Base-by-base conservation (phyloP, 2,888 invertebrate species). In the Acrocyrtus sp. region DNA sequence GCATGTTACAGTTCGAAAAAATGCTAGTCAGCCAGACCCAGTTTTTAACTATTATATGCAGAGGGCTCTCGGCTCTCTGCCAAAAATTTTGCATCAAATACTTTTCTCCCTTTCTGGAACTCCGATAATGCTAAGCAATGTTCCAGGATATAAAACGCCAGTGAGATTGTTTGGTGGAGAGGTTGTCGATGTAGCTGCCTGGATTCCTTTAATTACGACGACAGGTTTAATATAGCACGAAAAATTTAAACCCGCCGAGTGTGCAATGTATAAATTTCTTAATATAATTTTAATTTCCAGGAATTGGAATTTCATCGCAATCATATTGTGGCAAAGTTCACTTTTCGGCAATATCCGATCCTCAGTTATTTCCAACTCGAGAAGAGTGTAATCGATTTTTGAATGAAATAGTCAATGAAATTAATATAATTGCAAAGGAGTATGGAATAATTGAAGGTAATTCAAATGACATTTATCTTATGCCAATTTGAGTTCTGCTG, bases 81-180 rank as follows among this genome's bases (percentile, higher is more conserved):
- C 80, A 34, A 45, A 47, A 1, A 47, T 75, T 19, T 43, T 72
- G 22, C 80, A 80, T 62, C 41, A 58, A 22, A 45, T 73, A 1
- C 48, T 80, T 3, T 73, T 77, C 47, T 26, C 54, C 4, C 58
- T 78, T 24, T 72, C 78, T 4, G 80, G 80, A 47, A 72, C 74
- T 0, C 78, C 80, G 2, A 26, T 77, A 10, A 78, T 80, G 78
- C 43, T 80, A 24, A 75, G 75, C 45, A 80, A 80, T 72, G 75
- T 80, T 21, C 80, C 80, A 1, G 80, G 78, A 1, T 76, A 70
- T 45, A 66, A 63, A 15, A 67, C 75, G 1, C 39, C 34, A 8
- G 65, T 77, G 4, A 70, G 70, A 51, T 15, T 78, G 1, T 80
- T 74, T 43, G 70, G 72, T 10, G 75, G 76, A 0, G 68, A 74